A percentile compares a stretch with the other conserved stretches of the same genome.
phyloP scores from a whole-genome alignment of 2,113 vertebrate genomes.

The Leptobrachium leishanense region DNA sequence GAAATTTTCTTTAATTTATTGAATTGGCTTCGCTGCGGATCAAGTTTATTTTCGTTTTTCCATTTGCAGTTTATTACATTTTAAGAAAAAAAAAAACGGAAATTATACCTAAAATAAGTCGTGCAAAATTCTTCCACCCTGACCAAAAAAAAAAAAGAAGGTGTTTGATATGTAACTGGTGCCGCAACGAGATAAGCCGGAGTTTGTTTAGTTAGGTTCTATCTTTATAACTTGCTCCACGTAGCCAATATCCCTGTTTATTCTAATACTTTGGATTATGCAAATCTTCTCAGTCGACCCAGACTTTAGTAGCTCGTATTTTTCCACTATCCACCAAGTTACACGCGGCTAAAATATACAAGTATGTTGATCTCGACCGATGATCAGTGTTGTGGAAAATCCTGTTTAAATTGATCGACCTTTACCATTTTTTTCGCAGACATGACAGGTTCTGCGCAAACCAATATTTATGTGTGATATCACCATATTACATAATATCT shows the following conservation, averaged over 20 bases:
- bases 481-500: no score
- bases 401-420: background rate
- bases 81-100: background rate
- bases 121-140: background rate
- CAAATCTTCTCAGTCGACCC: background rate
- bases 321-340: background rate
- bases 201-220: background rate
- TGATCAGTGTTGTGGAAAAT: background rate
- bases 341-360: background rate
- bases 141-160: background rate
- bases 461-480: no score
- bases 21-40: background rate
- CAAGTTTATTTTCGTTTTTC: background rate
- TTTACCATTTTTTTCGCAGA: background rate
- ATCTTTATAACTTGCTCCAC: conserved; percentile 7
- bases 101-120: background rate
- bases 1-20: background rate
- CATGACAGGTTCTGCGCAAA: background rate
- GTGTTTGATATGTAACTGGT: conserved; percentile 2
- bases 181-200: background rate
- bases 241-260: background rate
- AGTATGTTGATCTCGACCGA: background rate
- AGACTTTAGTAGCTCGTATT: background rate
- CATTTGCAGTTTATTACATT: background rate
- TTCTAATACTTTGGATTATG: conserved; percentile 15